Base-by-base conservation (phyloP, 2,888 invertebrate genomes). In the Drosophila rubida region DNA sequence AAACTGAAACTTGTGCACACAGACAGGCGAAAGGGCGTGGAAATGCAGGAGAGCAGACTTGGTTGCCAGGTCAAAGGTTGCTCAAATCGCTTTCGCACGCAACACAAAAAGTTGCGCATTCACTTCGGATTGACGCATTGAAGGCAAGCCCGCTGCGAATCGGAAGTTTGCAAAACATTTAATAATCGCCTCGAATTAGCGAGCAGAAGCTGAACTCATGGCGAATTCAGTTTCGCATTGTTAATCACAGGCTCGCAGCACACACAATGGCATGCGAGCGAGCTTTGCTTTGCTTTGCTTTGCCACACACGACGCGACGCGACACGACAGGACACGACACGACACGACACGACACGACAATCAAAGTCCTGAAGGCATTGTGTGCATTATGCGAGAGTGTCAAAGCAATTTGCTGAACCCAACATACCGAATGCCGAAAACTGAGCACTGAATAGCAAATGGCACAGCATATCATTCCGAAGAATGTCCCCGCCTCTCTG, bases 391-490 rank as follows among this genome's bases (percentile, higher is more conserved):
- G 16, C 46, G 48, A 44, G 70, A 64, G 61, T 72, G 75, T 67
- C 78, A 75, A 63, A 65, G 78, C 66, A 75, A 78, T 73, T 78
- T 78, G 64, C 50, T 63, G 50, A 58, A 63, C 72, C 65, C 66
- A 55, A 61, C 72, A 58, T 60, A 69, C 65, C 67, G 30, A 39
- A 46, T 30, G 35, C 27, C 53, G 4, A 35, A 35, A 13, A 6
- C n/a, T 6, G 22, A 41, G 63, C 39, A 35, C 4, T 32, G 32
- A 37, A 55, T 42, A 32, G 37, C 57, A 53, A 69, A 61, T 55
- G 30, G 39, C 48, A 61, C 48, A 51, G 27, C 48, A 48, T 19
- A 53, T 48, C 13, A 25, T 13, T 13, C 32, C n/a, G n/a, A n/a
- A n/a, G n/a, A n/a, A n/a, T 9, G 6, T 49, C 16, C 2, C 19